A percentile compares a stretch with the other conserved stretches of the same genome.
These are phyloP conservation scores for Synergus umbraculus DNA, from an alignment of 2,888 invertebrate species.

Conservation along the genomic window DNA sequence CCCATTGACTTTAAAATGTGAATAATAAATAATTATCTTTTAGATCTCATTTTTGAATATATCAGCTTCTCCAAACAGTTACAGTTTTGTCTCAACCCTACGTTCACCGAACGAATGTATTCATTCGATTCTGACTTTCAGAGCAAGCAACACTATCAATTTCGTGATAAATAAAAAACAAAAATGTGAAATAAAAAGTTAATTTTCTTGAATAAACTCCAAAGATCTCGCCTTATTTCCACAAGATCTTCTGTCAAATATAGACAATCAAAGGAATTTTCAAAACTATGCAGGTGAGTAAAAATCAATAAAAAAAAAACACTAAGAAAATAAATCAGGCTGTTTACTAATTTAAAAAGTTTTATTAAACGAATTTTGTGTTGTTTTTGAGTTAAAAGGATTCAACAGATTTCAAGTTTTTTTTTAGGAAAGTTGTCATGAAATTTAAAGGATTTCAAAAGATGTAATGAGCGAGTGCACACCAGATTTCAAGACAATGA, in stretches of 20 bases:
- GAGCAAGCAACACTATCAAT: constrained; percentile 20
- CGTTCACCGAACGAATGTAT: constrained; percentile 7
- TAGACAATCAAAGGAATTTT: not conserved
- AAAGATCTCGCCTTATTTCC: not conserved
- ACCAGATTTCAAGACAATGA: too few relatives aligned
- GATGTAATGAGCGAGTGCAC: too few relatives aligned
- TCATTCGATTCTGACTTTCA: constrained; percentile 11
- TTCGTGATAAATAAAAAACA: not conserved
- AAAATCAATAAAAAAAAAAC: not conserved
- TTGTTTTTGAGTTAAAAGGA: too few relatives aligned
- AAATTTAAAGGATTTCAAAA: too few relatives aligned
- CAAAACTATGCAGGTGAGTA: not conserved
- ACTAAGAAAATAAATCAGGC: too few relatives aligned
- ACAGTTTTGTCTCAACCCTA: not conserved
- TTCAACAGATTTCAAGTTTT: too few relatives aligned
- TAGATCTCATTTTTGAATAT: not conserved
- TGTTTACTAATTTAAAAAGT: too few relatives aligned
- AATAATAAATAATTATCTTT: not conserved
- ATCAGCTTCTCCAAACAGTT: not conserved
- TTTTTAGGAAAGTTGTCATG: too few relatives aligned
- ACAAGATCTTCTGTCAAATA: not conserved
- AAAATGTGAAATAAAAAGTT: constrained; percentile 22
- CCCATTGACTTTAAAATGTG: not conserved
- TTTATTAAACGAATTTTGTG: too few relatives aligned
- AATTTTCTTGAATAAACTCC: not conserved